Base-by-base conservation (phyloP, 2,797 vertebrate species). In the Neopelma chrysocephalum region DNA sequence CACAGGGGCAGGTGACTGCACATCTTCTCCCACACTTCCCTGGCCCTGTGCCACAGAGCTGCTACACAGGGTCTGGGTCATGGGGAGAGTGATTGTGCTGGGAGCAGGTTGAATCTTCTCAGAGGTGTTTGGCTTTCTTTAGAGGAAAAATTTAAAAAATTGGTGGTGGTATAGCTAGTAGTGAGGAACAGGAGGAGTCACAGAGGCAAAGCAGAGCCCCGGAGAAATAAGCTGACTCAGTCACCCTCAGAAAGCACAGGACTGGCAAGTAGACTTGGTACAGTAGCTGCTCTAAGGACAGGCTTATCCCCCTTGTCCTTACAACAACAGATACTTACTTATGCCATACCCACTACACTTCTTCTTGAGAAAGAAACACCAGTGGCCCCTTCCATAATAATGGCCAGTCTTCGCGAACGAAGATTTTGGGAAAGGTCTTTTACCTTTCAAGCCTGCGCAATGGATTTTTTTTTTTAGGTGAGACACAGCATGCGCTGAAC, bases 71-170 rank as follows among this genome's bases (percentile, higher is more conserved):
- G 5, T 38, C 15, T 48, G 36, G 11, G 15, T 66, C 40, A 56
- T 0, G 0, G 47, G 14, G 3, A 6, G 5, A 51, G 4, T 0
- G 3, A 2, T 2, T 54, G 14, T 1, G 0, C 20, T 50, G 34
- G 3, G 15, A 29, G 11, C 20, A 20, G 7, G 21, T 6, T 8
- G 1, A 31, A 53, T 25, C 27, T 65, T 75, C 31, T 48, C n/a
- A 40, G 17, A 32, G 10, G 2, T 4, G 3, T n/a, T 51, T 45
- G 22, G 3, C 3, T 7, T n/a, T 62, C 48, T 56, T 65, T 45
- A 26, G 42, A 83, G 7, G 10, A 54, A 20, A 88, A 31, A 50
- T 9, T 27, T n/a, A 42, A 61, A n/a, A 71, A 69, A 80, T 25
- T 21, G 4, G 8, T 29, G 16, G 16, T 58, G 10, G 11, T 51